Base-by-base conservation (phyloP, 2,888 invertebrate genomes). In the Isoperla grammatica region DNA sequence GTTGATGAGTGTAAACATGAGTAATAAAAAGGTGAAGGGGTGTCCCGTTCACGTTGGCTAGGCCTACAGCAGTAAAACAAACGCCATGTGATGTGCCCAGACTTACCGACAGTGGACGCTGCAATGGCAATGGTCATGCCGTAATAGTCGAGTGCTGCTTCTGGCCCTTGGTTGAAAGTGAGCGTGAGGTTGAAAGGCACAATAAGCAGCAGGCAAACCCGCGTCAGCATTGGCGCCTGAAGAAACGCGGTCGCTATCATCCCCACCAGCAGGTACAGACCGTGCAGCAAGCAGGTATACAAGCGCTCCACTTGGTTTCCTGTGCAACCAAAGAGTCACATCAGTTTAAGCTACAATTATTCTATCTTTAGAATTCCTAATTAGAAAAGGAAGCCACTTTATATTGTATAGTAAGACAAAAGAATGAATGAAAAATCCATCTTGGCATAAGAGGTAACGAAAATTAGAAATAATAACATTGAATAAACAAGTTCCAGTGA, bases 221-320 rank as follows among this genome's bases (percentile, higher is more conserved):
- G 68, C 0, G 73, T 73, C 50, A 72, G 63, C 45, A 70, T 65
- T 9, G 74, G 74, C 6, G 72, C 71, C 64, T 72, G 68, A 13
- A 75, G 65, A 60, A 74, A 74, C 6, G 73, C 68, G 5, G 74
- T 71, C n/a, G 72, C 61, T 50, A 74, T 64, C 74, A 75, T 74
- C 6, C 71, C 71, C 11, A 65, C 62, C 11, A 74, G 57, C 60
- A 75, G 65, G 62, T 73, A 75, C 46, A 70, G 20, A 0, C 70
- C 49, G 15, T 74, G 74, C 35, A 71, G 63, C 8, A 65, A 60
- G 22, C 65, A 67, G 5, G 67, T 68, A 61, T 71, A 73, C 1
- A 71, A 63, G 65, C 60, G 69, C 22, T 72, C 68, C 40, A 73
- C 61, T 62, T 71, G 69, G 60, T 73, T 71, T 29, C 71, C 74